Evolutionary conservation across 2,888 invertebrate genomes (phyloP), one percentile per base, ranked within the genome.

Genomic region (Ormyrus labotus): DNA sequence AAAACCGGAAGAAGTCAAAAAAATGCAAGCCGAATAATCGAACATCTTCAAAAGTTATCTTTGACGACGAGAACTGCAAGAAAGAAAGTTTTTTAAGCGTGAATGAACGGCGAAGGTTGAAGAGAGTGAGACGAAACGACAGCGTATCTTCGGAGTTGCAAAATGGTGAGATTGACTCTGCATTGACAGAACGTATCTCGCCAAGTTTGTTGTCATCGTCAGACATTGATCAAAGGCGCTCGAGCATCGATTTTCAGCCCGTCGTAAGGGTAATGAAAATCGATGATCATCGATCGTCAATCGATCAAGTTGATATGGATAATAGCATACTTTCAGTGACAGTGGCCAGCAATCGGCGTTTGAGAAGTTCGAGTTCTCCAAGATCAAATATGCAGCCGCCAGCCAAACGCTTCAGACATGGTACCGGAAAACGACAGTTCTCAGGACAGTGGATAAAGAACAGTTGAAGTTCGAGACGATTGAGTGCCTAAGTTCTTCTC

Each of bases 191-290:
- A 13, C 86, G 88, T 13, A 86, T 85, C 48, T 87, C 87, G 6
- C 86, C 87, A 2, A 11, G 69, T 34, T 34, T 81, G 4, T 51
- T 67, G 0, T 61, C 86, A 6, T 67, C 76, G 0, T 68, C 80
- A 55, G 82, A 79, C 34, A 73, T 77, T 9, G 86, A 90, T 78
- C 87, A 91, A 81, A 87, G 88, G 77, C 87, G 90, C 1, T 89
- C 89, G 4, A 90, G 89, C 76, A 90, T 91, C 45, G 93, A 93
- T 58, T 92, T 93, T 87, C 94, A 94, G 88, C 94, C 94, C 0
- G 93, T 94, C 81, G 94, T 95, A 84, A 92, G 94, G 10, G 94
- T 95, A 84, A 93, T 94, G 87, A 93, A 94, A 83, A 93, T 94
- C 84, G 94, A 94, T 83, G 91, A 90, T 34, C 34, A 34, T 34